Evolutionary conservation across 2,113 vertebrate genomes (phyloP).

Genomic region (Uropsilus gracilis): DNA sequence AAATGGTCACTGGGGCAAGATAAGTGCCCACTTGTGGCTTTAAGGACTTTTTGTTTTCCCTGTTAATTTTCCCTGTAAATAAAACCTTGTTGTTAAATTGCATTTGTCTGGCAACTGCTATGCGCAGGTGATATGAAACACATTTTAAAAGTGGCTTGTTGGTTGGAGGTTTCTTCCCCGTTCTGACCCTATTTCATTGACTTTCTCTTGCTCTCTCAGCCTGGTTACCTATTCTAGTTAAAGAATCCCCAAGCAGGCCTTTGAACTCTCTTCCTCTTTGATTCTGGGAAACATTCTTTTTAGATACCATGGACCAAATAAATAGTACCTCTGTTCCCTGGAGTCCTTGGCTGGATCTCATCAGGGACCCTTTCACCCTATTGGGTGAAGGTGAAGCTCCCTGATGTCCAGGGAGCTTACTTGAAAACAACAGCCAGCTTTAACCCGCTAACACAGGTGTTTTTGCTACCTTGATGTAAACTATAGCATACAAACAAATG

Average conservation of each 20-base stretch:
- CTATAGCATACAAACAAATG: neutral
- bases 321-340: neutral
- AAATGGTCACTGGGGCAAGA: no score
- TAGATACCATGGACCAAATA: neutral
- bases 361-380: neutral
- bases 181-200: no score
- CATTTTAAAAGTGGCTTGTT: no score
- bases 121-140: no score
- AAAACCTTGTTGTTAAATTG: no score
- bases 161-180: no score
- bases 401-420: neutral
- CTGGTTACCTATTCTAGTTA: neutral
- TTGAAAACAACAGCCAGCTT: neutral
- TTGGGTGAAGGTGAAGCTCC: neutral
- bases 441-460: neutral
- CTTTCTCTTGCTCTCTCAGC: neutral
- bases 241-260: neutral
- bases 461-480: neutral
- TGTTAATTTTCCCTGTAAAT: no score
- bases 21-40: no score
- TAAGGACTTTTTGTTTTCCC: no score
- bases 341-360: neutral
- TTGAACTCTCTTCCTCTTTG: neutral
- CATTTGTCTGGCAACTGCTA: no score
- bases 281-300: neutral